Conservation (phyloP, 2,113 vertebrate genomes). For the Octodon degus region DNA sequence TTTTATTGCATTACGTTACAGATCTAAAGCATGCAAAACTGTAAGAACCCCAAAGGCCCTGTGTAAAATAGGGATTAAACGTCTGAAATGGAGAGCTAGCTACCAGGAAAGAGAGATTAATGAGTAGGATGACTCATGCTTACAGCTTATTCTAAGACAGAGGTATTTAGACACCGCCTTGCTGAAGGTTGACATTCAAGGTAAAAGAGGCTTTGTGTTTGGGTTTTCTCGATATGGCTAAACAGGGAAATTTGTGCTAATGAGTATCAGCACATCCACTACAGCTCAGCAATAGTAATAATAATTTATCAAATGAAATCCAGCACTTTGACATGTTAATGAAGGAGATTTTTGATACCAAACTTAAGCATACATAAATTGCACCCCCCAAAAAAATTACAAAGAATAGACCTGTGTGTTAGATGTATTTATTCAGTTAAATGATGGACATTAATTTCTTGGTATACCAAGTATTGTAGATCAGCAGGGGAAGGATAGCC, state of each 20-base stretch:
- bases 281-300: background rate
- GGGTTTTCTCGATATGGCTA: background rate
- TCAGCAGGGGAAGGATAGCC: background rate
- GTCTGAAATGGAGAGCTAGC: background rate
- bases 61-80: background rate
- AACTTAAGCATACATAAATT: background rate
- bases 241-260: background rate
- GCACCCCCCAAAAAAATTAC: background rate
- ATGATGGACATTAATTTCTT: background rate
- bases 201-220: background rate
- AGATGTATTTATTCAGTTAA: background rate
- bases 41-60: conserved; percentile 1
- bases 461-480: background rate
- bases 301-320: background rate
- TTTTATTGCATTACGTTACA: background rate
- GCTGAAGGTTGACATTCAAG: background rate
- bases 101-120: background rate
- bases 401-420: background rate
- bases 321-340: conserved; percentile 13
- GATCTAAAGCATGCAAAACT: background rate
- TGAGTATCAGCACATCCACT: background rate
- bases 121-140: background rate
- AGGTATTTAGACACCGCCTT: conserved; percentile 41
- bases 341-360: conserved; percentile 11
- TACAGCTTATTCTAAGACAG: background rate